Conservation (phyloP, 1,140 invertebrate species). For the Drosophila busckii region DNA sequence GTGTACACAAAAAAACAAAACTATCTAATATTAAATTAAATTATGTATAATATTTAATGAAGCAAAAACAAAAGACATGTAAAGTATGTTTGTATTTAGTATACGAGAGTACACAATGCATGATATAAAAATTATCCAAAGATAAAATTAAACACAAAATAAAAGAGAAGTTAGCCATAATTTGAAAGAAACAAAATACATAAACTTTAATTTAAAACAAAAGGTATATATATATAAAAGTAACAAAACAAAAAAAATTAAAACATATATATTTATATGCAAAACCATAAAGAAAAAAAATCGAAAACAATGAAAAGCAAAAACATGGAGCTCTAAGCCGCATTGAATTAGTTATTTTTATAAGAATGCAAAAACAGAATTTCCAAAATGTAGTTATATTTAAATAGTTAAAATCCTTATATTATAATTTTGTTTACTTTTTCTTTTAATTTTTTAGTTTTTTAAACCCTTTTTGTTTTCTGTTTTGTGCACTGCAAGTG, state of each 20-base stretch:
- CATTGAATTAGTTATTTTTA: constrained; percentile 75
- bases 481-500: constrained; percentile 68
- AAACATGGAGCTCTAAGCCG: constrained; percentile 75
- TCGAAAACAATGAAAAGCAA: constrained; percentile 47
- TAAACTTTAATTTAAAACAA: constrained; percentile 47
- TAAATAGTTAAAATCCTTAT: constrained; percentile 40
- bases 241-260: constrained; percentile 69
- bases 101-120: constrained; percentile 57
- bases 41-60: constrained; percentile 27
- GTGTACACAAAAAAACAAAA: constrained; percentile 40
- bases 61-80: constrained; percentile 67
- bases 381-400: constrained; percentile 68
- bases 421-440: constrained; percentile 46
- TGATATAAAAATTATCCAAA: constrained; percentile 57
- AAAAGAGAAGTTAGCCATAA: constrained; percentile 72
- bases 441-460: constrained; percentile 40
- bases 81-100: constrained; percentile 53
- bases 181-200: constrained; percentile 64
- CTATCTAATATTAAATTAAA: constrained; percentile 26
- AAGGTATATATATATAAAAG: constrained; percentile 16
- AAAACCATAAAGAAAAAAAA: constrained; percentile 20
- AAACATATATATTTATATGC: constrained; percentile 38
- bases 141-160: constrained; percentile 69
- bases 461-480: too few relatives aligned
- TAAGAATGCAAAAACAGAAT: constrained; percentile 56